These are phyloP conservation scores for Puma concolor DNA, from an alignment of 2,113 vertebrate genomes.

Conservation along the genomic window DNA sequence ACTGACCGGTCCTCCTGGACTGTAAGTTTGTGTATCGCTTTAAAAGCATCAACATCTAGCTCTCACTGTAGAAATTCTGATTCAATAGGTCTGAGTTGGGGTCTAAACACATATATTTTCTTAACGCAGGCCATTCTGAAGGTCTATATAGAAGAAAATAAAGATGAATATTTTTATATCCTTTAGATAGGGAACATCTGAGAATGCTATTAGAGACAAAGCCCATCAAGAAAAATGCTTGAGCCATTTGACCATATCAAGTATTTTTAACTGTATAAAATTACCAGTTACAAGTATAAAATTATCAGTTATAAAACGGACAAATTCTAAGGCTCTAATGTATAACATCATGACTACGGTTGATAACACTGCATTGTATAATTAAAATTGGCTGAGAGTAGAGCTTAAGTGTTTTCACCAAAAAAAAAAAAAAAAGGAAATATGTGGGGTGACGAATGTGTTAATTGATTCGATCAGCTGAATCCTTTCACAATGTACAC, in stretches of 20 bases:
- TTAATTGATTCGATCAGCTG: background rate
- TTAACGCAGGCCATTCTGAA: slow-evolving; percentile 37
- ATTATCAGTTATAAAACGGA: background rate
- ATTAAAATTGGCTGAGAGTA: background rate
- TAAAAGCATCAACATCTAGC: background rate
- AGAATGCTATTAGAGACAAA: slow-evolving; percentile 54
- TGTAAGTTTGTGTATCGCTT: background rate
- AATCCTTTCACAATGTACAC: background rate
- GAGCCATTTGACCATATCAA: slow-evolving; percentile 48
- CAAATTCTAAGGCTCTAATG: background rate
- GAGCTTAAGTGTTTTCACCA: background rate
- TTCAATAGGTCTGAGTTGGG: background rate
- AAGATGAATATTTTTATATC: background rate
- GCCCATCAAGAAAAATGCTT: background rate
- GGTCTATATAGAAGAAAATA: slow-evolving; percentile 46
- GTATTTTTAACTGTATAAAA: background rate
- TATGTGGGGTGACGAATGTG: background rate
- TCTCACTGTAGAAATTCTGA: slow-evolving; percentile 5
- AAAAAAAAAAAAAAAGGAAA: background rate
- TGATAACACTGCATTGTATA: background rate
- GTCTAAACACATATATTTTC: background rate
- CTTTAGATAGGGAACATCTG: slow-evolving; percentile 12
- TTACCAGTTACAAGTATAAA: background rate
- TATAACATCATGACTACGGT: background rate
- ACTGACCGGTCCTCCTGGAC: background rate